Evolutionary conservation across 1,140 invertebrate species (phyloP).

Genomic region (Brachionus asplanchnoidis): DNA sequence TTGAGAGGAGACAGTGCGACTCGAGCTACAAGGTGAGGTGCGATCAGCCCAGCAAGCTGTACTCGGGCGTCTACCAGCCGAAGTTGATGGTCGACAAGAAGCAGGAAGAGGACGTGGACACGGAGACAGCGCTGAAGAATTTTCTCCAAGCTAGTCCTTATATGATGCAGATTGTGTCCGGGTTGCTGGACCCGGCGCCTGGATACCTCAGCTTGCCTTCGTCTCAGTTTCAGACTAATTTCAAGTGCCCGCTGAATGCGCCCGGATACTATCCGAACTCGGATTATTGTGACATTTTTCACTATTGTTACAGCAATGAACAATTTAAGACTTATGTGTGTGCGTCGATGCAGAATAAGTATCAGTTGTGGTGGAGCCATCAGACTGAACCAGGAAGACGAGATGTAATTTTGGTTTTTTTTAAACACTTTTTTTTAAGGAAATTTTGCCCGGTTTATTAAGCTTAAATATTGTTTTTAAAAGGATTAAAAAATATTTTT

Average conservation of each 20-base stretch:
- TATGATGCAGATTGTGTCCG: slow-evolving; percentile 27
- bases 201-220: slow-evolving; percentile 25
- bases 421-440: not conserved
- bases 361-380: slow-evolving; percentile 42
- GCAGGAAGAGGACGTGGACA: not conserved
- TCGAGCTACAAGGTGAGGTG: not conserved
- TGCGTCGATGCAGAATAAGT: slow-evolving; percentile 28
- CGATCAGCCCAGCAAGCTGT: not conserved
- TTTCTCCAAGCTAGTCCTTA: slow-evolving; percentile 9
- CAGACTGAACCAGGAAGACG: slow-evolving; percentile 37
- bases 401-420: not conserved
- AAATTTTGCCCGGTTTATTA: too few relatives aligned
- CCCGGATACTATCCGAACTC: slow-evolving; percentile 15
- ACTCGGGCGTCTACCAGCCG: not conserved
- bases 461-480: too few relatives aligned
- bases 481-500: too few relatives aligned
- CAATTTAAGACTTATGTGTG: slow-evolving; percentile 39
- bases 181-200: slow-evolving; percentile 27
- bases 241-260: slow-evolving; percentile 14
- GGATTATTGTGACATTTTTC: slow-evolving; percentile 42
- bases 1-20: slow-evolving; percentile 6
- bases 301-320: slow-evolving; percentile 37
- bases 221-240: slow-evolving; percentile 12
- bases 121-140: slow-evolving; percentile 5
- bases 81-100: not conserved